A percentile compares a stretch with the other conserved stretches of the same genome.
Evolutionary conservation across 2,888 invertebrate species (phyloP).

Genomic region (Plagodis dolabraria): DNA sequence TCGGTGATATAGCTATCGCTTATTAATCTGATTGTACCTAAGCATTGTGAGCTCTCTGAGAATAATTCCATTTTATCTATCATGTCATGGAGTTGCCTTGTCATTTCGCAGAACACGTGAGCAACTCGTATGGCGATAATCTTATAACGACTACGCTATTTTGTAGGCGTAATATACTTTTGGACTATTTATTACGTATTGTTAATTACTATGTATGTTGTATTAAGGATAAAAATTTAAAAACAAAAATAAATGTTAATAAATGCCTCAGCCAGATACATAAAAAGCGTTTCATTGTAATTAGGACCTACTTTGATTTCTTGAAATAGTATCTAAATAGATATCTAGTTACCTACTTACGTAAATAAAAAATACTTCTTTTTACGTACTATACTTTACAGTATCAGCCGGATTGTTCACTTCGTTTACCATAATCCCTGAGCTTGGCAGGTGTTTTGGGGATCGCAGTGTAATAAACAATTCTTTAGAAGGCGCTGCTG

Average conservation of each 20-base stretch:
- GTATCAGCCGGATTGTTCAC: no score
- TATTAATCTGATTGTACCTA: slow-evolving; percentile 1
- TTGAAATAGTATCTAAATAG: no score
- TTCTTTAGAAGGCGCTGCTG: no score
- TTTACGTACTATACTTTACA: no score
- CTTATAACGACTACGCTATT: slow-evolving; percentile 85
- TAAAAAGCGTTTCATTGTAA: slow-evolving; percentile 60
- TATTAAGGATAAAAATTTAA: slow-evolving; percentile 82
- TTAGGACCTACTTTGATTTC: slow-evolving; percentile 1
- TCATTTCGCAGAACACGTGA: slow-evolving; percentile 67
- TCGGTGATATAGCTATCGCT: neutral
- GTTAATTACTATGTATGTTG: slow-evolving; percentile 86
- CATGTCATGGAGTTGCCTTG: slow-evolving; percentile 76
- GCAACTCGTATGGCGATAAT: slow-evolving; percentile 83
- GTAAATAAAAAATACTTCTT: no score
- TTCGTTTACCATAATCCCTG: no score
- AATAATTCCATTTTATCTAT: slow-evolving; percentile 68
- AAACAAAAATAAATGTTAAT: slow-evolving; percentile 84
- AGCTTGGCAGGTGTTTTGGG: no score
- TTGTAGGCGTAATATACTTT: slow-evolving; percentile 86
- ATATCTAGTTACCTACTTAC: no score
- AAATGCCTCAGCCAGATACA: slow-evolving; percentile 85
- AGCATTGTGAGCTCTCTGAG: slow-evolving; percentile 52
- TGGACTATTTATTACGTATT: slow-evolving; percentile 86
- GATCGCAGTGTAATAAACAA: no score